Percentiles rank a stretch among this genome's conserved stretches.
Evolutionary conservation across 2,113 vertebrate genomes (phyloP).

Genomic region (Tyto alba): DNA sequence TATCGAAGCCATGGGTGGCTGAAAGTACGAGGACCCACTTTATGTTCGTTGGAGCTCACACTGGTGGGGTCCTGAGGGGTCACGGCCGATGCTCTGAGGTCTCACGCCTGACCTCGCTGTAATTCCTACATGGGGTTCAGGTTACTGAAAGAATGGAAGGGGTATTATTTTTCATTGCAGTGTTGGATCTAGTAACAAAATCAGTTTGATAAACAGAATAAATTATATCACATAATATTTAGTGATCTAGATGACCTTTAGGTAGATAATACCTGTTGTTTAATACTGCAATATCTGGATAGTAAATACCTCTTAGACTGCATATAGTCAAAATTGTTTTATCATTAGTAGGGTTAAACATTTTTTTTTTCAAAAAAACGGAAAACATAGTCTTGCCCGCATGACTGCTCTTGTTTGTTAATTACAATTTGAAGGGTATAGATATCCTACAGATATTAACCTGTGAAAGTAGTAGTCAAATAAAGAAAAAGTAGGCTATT

Average conservation of each 20-base stretch:
- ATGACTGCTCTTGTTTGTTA: neutral
- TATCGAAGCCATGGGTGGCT: neutral
- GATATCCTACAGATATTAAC: neutral
- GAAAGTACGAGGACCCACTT: neutral
- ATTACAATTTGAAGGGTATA: constrained; percentile 1
- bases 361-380: neutral
- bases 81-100: neutral
- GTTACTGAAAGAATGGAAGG: neutral
- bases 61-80: neutral
- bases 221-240: neutral
- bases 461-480: constrained; percentile 27
- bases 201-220: neutral
- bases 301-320: neutral
- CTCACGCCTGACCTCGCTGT: accelerated
- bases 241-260: neutral
- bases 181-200: neutral
- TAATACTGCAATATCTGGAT: neutral
- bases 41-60: neutral
- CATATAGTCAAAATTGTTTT: neutral
- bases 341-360: neutral
- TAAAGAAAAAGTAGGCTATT: constrained; percentile 26
- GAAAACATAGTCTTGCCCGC: neutral
- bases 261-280: neutral
- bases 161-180: neutral
- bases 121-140: neutral